Conservation (phyloP, 2,797 vertebrate species). For the Rhyacichthys aspro region DNA sequence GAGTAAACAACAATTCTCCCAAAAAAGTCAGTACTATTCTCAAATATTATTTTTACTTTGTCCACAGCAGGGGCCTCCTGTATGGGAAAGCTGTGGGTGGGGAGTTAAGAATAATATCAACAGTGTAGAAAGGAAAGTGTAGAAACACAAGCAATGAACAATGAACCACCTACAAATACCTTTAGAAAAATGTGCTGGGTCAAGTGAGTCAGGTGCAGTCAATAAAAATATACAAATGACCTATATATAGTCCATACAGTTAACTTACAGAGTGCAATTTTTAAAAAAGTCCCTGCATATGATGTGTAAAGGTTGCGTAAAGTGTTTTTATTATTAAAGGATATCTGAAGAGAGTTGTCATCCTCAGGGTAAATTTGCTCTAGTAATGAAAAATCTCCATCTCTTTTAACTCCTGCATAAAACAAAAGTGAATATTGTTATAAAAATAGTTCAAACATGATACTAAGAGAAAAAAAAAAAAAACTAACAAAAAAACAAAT, state of each 20-base stretch:
- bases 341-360: constrained; percentile 91
- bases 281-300: no score
- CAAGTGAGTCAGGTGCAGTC: constrained; percentile 65
- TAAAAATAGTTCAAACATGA: no score
- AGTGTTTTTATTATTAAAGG: constrained; percentile 70
- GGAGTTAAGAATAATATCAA: constrained; percentile 82
- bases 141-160: constrained; percentile 58
- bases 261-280: not conserved
- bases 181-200: not conserved
- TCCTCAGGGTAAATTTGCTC: constrained; percentile 89
- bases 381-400: constrained; percentile 72
- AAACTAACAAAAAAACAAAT: not conserved
- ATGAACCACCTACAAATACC: constrained; percentile 18
- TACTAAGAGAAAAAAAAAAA: no score
- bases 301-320: not conserved
- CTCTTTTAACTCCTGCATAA: constrained; percentile 79
- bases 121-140: constrained; percentile 11
- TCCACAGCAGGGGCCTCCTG: constrained; percentile 79
- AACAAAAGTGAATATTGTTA: constrained; percentile 22
- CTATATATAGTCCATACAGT: not conserved
- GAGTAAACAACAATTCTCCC: constrained; percentile 93
- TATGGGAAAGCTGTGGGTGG: constrained; percentile 88
- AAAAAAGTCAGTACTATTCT: constrained; percentile 92
- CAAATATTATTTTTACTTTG: constrained; percentile 91
- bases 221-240: not conserved